Conservation (phyloP, 2,113 vertebrate species). For the Ondatra zibethicus region DNA sequence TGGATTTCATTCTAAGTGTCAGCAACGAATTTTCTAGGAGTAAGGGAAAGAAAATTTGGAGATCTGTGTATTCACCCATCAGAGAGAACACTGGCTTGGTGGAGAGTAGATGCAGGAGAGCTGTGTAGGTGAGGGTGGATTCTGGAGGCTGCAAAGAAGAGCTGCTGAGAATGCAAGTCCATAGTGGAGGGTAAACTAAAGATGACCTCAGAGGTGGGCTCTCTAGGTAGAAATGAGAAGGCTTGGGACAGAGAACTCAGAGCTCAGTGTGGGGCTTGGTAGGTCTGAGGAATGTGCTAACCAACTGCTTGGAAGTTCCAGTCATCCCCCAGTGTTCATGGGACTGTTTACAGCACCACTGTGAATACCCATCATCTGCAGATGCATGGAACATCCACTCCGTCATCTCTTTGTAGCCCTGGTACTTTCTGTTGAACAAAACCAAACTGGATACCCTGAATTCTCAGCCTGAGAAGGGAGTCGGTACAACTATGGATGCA, state of each 20-base stretch:
- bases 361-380: neutral
- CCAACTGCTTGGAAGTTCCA: neutral
- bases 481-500: rapidly evolving
- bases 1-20: neutral
- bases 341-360: no score
- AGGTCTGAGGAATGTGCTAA: neutral
- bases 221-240: neutral
- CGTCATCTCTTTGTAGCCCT: neutral
- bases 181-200: neutral
- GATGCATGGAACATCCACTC: neutral
- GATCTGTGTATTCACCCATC: rapidly evolving
- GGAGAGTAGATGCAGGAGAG: neutral
- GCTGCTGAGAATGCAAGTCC: neutral
- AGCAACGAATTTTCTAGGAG: neutral
- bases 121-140: rapidly evolving
- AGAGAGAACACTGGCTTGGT: rapidly evolving
- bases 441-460: no score
- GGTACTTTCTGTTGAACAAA: neutral
- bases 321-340: neutral
- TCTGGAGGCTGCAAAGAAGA: neutral
- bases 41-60: neutral
- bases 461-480: neutral
- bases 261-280: neutral
- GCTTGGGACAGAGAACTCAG: neutral
- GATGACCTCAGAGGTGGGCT: neutral